Evolutionary conservation across 2,888 invertebrate species (phyloP).

Genomic region (Reticulitermes lucifugus): DNA sequence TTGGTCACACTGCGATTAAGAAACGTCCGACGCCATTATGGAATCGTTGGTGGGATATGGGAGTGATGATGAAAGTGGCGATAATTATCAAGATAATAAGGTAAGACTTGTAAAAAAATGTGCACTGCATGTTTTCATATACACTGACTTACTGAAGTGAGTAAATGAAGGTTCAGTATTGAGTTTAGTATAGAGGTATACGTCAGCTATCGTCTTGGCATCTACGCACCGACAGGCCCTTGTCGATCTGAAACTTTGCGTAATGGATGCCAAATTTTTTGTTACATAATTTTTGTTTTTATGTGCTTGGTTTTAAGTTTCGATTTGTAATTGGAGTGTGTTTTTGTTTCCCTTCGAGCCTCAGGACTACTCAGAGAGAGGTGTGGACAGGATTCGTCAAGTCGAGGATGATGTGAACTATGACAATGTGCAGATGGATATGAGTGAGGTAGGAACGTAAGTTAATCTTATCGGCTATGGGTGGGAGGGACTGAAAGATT

Average conservation of each 20-base stretch:
- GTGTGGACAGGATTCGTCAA: slow-evolving; percentile 37
- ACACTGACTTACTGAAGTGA: too few species aligned
- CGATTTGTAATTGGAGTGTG: neutral
- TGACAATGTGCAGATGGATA: slow-evolving; percentile 82
- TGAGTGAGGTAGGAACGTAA: slow-evolving; percentile 70
- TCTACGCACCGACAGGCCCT: neutral
- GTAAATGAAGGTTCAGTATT: too few species aligned
- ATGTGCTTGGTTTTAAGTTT: neutral
- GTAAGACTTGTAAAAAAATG: slow-evolving; percentile 53
- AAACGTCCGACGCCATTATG: slow-evolving; percentile 64
- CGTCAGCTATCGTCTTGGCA: neutral
- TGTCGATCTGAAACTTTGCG: neutral
- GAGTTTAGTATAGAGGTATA: too few species aligned
- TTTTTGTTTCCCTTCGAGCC: neutral
- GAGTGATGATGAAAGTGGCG: slow-evolving; percentile 81
- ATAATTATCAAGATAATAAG: slow-evolving; percentile 59
- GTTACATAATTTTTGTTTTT: neutral
- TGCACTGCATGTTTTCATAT: too few species aligned
- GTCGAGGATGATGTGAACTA: slow-evolving; percentile 72
- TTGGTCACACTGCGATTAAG: neutral
- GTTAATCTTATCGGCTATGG: neutral
- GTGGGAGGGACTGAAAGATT: neutral
- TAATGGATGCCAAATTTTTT: slow-evolving; percentile 14
- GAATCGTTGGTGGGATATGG: slow-evolving; percentile 82
- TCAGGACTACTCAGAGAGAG: neutral